phyloP scores from a whole-genome alignment of 2,888 invertebrate species.

The Amaurobius ferox region DNA sequence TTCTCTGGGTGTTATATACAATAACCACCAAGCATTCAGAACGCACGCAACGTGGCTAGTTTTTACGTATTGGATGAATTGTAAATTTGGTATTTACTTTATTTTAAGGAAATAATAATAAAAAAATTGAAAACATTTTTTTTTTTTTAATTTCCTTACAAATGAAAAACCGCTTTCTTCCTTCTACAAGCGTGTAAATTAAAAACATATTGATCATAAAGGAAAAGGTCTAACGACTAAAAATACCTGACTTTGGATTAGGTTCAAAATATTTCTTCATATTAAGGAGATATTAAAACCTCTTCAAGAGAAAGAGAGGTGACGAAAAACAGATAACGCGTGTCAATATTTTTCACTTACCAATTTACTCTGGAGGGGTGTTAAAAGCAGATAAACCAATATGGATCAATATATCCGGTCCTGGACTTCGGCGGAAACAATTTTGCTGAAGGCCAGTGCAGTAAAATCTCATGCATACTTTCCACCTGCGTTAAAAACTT shows the following conservation, averaged over 20 bases:
- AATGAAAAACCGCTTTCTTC: neutral
- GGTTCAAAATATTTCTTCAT: neutral
- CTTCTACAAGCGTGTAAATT: neutral
- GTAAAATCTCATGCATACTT: neutral
- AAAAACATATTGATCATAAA: neutral
- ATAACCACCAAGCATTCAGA: no score
- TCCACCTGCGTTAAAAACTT: neutral
- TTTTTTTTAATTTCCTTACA: neutral
- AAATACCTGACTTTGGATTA: neutral
- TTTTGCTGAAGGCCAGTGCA: neutral
- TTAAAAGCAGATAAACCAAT: slow-evolving; percentile 67
- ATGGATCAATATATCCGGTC: slow-evolving; percentile 30
- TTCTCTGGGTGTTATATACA: no score
- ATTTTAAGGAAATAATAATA: no score
- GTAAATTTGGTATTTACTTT: no score
- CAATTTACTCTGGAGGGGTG: slow-evolving; percentile 16
- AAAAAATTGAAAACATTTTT: no score
- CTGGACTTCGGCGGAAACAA: neutral
- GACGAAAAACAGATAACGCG: slow-evolving; percentile 57
- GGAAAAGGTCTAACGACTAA: neutral
- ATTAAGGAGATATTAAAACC: slow-evolving; percentile 33
- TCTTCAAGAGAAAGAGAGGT: slow-evolving; percentile 45
- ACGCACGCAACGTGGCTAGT: no score
- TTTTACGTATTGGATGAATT: no score
- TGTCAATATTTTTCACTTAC: slow-evolving; percentile 65